Evolutionary conservation across 2,113 vertebrate genomes (phyloP).

Genomic region (Montifringilla adamsi): DNA sequence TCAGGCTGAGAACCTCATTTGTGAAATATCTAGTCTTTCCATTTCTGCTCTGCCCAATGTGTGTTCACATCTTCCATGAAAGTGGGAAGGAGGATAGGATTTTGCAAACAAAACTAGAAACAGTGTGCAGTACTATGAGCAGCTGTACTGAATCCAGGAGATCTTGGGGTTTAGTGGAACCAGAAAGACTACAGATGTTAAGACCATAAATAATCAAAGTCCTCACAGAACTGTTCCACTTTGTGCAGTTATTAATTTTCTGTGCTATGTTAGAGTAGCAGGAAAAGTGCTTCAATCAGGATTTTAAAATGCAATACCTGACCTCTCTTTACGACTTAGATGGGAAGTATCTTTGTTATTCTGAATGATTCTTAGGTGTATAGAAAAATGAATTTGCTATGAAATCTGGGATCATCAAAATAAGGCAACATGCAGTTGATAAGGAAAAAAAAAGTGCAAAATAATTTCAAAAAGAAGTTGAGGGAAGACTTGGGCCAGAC

Average conservation of each 20-base stretch:
- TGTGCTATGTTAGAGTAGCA: neutral
- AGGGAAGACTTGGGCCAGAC: neutral
- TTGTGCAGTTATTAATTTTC: neutral
- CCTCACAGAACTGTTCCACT: neutral
- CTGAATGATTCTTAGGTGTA: neutral
- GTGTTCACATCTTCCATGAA: neutral
- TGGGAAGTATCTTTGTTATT: neutral
- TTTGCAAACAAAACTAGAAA: neutral
- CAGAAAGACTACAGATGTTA: neutral
- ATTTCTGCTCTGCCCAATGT: neutral
- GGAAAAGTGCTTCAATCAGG: neutral
- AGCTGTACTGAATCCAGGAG: neutral
- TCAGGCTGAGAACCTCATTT: neutral
- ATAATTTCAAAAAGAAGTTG: neutral
- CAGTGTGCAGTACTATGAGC: neutral
- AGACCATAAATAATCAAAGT: neutral
- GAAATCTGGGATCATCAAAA: neutral
- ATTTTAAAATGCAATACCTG: neutral
- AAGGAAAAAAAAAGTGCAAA: neutral
- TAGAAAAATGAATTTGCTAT: neutral
- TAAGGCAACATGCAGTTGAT: neutral
- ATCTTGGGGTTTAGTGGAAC: neutral
- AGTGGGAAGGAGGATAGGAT: neutral
- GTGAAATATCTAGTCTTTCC: neutral
- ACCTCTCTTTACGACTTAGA: neutral